phyloP scores from a whole-genome alignment of 2,888 invertebrate genomes.

The Dryobota labecula region DNA sequence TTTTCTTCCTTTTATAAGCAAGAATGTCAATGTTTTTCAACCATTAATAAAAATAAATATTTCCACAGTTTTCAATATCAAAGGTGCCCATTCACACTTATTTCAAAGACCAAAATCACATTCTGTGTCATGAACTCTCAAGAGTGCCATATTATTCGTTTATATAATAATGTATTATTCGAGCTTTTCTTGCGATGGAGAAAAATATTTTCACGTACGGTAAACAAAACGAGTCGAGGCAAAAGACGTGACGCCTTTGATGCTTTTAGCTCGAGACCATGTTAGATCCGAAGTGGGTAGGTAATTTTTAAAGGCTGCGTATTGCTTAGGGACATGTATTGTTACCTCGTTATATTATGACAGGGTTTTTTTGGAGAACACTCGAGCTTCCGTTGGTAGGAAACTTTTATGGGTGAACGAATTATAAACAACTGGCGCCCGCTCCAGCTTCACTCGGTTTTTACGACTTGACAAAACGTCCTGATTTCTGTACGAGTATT shows the following conservation, averaged over 20 bases:
- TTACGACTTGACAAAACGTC: too few species aligned
- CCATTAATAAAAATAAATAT: not conserved
- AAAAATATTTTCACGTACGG: slow-evolving; percentile 46
- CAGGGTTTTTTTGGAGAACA: not conserved
- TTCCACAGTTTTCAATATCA: not conserved
- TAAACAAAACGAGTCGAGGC: slow-evolving; percentile 42
- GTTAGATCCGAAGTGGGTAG: slow-evolving; percentile 41
- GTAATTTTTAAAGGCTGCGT: slow-evolving; percentile 57
- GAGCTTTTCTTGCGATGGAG: slow-evolving; percentile 30
- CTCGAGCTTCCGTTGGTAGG: not conserved
- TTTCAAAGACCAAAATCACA: slow-evolving; percentile 38
- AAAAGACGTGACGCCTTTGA: slow-evolving; percentile 54
- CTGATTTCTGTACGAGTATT: too few species aligned
- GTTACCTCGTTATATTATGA: slow-evolving; percentile 17
- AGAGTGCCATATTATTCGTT: slow-evolving; percentile 41
- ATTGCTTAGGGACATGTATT: slow-evolving; percentile 39
- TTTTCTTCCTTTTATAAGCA: too few species aligned
- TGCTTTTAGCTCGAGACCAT: slow-evolving; percentile 50
- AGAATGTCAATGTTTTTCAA: not conserved
- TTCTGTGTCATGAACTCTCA: slow-evolving; percentile 30
- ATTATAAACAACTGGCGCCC: not conserved
- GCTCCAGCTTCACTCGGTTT: not conserved
- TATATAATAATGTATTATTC: slow-evolving; percentile 19
- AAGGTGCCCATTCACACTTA: slow-evolving; percentile 33
- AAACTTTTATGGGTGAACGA: not conserved